These are phyloP conservation scores for Rhopalosiphum maidis DNA, from an alignment of 1,140 invertebrate species.

Conservation along the genomic window DNA sequence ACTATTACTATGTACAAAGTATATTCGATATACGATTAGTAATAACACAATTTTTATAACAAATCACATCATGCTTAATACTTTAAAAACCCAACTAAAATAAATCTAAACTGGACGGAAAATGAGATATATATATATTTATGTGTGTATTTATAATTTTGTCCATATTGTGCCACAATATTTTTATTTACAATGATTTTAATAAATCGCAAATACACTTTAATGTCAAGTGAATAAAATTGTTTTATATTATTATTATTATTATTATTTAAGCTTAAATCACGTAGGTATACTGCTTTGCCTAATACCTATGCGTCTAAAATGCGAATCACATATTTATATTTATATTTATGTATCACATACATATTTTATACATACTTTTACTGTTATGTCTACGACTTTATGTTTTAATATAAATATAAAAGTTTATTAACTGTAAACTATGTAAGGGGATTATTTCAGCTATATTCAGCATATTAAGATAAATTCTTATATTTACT, in stretches of 20 bases:
- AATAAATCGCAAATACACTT: background rate
- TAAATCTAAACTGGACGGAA: background rate
- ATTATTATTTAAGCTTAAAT: background rate
- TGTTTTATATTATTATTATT: background rate
- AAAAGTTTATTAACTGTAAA: background rate
- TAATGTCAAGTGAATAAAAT: background rate
- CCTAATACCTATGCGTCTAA: background rate
- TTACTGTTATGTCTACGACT: background rate
- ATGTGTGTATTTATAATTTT: background rate
- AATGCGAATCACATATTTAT: background rate
- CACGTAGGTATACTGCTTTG: background rate
- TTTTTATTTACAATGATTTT: background rate
- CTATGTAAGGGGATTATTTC: background rate
- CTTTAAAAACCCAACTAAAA: background rate
- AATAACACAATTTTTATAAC: background rate
- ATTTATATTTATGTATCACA: background rate
- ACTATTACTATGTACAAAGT: background rate
- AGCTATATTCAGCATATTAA: background rate
- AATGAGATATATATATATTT: background rate
- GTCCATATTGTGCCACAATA: background rate
- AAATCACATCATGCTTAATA: background rate
- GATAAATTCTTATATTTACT: background rate
- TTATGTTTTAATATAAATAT: slow-evolving; percentile 1
- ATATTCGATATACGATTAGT: background rate
- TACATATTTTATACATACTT: background rate